phyloP scores from a whole-genome alignment of 1,140 invertebrate species.

The Sinella curviseta region DNA sequence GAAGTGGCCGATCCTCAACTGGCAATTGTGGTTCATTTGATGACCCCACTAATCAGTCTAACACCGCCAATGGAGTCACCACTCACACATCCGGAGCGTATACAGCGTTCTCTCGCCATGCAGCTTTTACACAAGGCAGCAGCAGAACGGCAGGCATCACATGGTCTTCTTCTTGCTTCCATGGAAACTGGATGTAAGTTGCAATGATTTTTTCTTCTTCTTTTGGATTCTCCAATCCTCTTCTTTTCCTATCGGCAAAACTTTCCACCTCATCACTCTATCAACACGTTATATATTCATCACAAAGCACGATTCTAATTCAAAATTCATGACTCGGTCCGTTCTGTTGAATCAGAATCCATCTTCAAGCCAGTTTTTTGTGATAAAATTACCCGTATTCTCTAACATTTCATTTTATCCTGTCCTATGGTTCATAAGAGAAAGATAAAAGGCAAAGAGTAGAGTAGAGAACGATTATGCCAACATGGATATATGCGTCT shows the following conservation, averaged over 20 bases:
- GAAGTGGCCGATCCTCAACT: slow-evolving; percentile 85
- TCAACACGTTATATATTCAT: too few species aligned
- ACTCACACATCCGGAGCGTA: slow-evolving; percentile 70
- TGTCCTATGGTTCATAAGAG: too few species aligned
- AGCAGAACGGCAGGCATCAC: slow-evolving; percentile 68
- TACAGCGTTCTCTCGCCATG: slow-evolving; percentile 73
- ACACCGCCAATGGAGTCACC: slow-evolving; percentile 75
- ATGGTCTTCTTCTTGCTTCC: slow-evolving; percentile 80
- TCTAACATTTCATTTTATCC: too few species aligned
- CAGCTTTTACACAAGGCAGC: slow-evolving; percentile 74
- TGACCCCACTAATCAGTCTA: slow-evolving; percentile 80
- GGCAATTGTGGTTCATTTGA: slow-evolving; percentile 75
- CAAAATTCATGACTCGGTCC: too few species aligned
- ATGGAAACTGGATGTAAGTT: slow-evolving; percentile 78
- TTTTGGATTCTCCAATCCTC: not conserved
- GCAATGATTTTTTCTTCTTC: slow-evolving; percentile 11
- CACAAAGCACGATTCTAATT: too few species aligned
- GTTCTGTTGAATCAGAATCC: too few species aligned
- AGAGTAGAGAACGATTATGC: too few species aligned
- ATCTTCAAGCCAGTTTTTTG: too few species aligned
- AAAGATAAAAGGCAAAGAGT: too few species aligned
- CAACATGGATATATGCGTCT: too few species aligned
- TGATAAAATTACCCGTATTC: too few species aligned
- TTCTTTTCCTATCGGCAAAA: not conserved
- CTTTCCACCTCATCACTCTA: too few species aligned